These are phyloP conservation scores for Ceryle rudis DNA, from an alignment of 2,797 vertebrate genomes.

Conservation along the genomic window DNA sequence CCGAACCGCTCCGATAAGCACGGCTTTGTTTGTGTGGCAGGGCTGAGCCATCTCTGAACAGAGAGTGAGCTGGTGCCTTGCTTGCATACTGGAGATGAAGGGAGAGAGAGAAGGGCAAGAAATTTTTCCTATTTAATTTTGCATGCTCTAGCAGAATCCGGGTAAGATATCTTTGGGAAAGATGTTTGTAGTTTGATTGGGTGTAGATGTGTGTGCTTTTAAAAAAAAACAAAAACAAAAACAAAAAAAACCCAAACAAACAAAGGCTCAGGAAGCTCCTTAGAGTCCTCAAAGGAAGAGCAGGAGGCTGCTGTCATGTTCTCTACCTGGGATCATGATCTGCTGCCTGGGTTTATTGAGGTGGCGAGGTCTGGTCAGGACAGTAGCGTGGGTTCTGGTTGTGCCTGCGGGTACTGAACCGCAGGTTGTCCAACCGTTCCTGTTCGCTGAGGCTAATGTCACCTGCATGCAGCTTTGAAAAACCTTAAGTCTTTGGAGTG, in stretches of 20 bases:
- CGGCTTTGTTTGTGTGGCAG: background rate
- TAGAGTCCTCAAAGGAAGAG: background rate
- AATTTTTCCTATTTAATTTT: background rate
- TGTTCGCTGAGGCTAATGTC: background rate
- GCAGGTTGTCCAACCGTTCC: background rate
- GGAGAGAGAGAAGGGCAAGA: background rate
- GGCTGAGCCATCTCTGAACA: background rate
- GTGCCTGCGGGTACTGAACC: background rate
- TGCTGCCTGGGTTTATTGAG: background rate
- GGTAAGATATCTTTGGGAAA: background rate
- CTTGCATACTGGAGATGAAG: background rate
- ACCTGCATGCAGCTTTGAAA: background rate
- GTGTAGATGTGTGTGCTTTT: background rate
- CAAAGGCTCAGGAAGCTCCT: background rate
- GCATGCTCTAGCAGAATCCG: background rate
- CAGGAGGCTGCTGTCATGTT: background rate
- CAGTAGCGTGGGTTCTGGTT: background rate
- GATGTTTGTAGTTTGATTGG: background rate
- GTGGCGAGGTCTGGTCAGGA: background rate
- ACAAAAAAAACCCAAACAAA: background rate
- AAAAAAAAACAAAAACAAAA: background rate
- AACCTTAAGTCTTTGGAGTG: background rate
- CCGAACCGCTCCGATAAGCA: background rate
- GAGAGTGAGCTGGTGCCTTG: background rate
- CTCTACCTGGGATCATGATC: background rate